Percentiles rank a stretch among this genome's conserved stretches.
These are phyloP conservation scores for Melanotus villosus DNA, from an alignment of 2,888 invertebrate genomes.

Conservation along the genomic window DNA sequence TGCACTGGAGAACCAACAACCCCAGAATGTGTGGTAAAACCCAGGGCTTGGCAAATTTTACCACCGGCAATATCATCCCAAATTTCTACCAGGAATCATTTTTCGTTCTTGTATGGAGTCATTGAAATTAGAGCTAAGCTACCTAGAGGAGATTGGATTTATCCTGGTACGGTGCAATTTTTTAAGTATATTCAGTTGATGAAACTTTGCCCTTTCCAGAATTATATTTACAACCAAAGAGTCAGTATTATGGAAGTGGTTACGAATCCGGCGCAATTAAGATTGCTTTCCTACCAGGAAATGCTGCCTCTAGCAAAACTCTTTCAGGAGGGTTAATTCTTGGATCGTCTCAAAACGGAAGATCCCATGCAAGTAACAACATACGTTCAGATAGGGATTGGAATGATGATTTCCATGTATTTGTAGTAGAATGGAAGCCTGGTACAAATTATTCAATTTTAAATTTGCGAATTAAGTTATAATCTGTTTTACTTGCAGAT, in stretches of 20 bases:
- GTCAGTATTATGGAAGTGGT: slow-evolving; percentile 74
- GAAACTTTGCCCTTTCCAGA: slow-evolving; percentile 67
- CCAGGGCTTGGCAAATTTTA: slow-evolving; percentile 72
- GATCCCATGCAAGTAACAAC: slow-evolving; percentile 58
- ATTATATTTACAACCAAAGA: slow-evolving; percentile 76
- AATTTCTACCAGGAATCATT: slow-evolving; percentile 74
- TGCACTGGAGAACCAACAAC: slow-evolving; percentile 65
- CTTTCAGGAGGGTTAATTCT: slow-evolving; percentile 59
- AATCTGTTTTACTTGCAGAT: slow-evolving; percentile 62
- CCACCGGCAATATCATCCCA: slow-evolving; percentile 79
- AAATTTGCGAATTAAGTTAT: too few species aligned
- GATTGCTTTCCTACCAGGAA: slow-evolving; percentile 80
- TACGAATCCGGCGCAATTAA: slow-evolving; percentile 81
- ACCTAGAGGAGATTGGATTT: slow-evolving; percentile 84
- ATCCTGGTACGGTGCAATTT: slow-evolving; percentile 73
- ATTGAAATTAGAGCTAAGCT: slow-evolving; percentile 80
- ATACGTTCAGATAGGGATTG: slow-evolving; percentile 57
- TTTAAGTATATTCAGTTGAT: too few species aligned
- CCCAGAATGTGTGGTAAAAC: slow-evolving; percentile 68
- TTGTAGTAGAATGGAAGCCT: slow-evolving; percentile 72
- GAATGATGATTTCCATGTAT: slow-evolving; percentile 73
- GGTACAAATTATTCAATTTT: slow-evolving; percentile 57
- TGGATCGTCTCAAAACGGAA: slow-evolving; percentile 56
- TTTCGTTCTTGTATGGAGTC: slow-evolving; percentile 79
- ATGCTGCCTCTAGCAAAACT: slow-evolving; percentile 59